Conservation (phyloP, 2,888 invertebrate species). For the Luperina nickerlii region DNA sequence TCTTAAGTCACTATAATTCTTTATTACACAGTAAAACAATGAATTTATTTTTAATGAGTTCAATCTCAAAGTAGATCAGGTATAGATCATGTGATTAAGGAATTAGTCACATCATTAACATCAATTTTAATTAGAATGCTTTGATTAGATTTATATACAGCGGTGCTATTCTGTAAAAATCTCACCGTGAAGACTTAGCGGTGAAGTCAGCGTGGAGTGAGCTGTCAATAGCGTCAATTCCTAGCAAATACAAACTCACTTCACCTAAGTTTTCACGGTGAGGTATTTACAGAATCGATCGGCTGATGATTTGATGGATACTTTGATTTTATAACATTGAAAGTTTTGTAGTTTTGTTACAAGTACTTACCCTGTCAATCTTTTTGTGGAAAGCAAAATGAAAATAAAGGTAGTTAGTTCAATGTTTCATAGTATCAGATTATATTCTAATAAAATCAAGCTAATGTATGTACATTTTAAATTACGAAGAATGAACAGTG, state of each 20-base stretch:
- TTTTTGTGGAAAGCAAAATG: slow-evolving; percentile 62
- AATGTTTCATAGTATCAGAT: not conserved
- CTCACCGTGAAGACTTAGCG: too few relatives aligned
- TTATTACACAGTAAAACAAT: slow-evolving; percentile 14
- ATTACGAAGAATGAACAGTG: not conserved
- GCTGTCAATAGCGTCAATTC: too few relatives aligned
- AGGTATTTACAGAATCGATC: too few relatives aligned
- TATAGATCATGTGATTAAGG: slow-evolving; percentile 21
- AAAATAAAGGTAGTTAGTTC: slow-evolving; percentile 38
- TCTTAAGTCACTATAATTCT: not conserved
- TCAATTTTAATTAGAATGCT: slow-evolving; percentile 23
- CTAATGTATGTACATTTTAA: not conserved
- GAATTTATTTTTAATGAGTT: slow-evolving; percentile 9
- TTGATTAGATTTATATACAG: slow-evolving; percentile 5
- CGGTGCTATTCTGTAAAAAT: too few relatives aligned
- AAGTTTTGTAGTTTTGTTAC: not conserved
- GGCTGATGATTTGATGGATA: slow-evolving; percentile 4
- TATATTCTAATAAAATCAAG: not conserved
- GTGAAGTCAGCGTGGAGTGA: too few relatives aligned
- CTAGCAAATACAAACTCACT: too few relatives aligned
- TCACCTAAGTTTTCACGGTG: too few relatives aligned
- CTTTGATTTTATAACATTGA: not conserved
- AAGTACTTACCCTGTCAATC: slow-evolving; percentile 80
- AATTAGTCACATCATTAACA: slow-evolving; percentile 42
- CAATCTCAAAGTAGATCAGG: slow-evolving; percentile 10